Base-by-base conservation (phyloP, 2,888 invertebrate species). In the Megalurothrips usitatus region DNA sequence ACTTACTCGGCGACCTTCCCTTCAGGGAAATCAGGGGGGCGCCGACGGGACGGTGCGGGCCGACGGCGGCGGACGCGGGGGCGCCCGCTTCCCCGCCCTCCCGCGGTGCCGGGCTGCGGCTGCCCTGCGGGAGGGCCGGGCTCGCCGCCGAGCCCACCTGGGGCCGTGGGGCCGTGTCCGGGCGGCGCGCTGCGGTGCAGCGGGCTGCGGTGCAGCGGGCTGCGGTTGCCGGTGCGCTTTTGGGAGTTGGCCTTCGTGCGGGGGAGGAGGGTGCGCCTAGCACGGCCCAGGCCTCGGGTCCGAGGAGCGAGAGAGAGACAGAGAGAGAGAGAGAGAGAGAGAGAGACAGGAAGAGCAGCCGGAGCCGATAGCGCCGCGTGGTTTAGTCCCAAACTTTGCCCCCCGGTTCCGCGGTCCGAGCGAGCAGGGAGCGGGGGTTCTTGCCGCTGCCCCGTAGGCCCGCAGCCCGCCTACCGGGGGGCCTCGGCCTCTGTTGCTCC, bases 171-270 rank as follows among this genome's bases (percentile, higher is more conserved):
- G 58, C 49, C 49, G 10, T 14, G 52, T 17, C 52, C 2, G 58
- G 34, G 58, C 58, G 19, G 14, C 0, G 58, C 58, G 58, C 58
- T 58, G 58, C n/a, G 58, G 58, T 6, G 19, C 52, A 52, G 52
- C 52, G 52, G 52, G 52, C 52, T 52, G 52, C 17, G 58, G 58
- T 43, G 58, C 58, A 6, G 58, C 23, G 8, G 68, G 23, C 68
- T 75, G 68, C 23, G 68, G 68, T 75, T 26, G 68, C 23, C 68
- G 23, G 68, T 75, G 68, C 12, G 68, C 68, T 75, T 75, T 75
- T 75, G 68, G 68, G 68, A 75, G 68, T 75, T 75, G 23, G 68
- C n/a, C n/a, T n/a, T 75, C 23, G 58, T 58, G 19, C 14, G 58
- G 58, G 58, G 68, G 58, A 17, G 58, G 19, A 58, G 11, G 58